Evolutionary conservation across 2,797 vertebrate genomes (phyloP), one percentile per base, ranked within the genome.

Genomic region (Pterois miles): DNA sequence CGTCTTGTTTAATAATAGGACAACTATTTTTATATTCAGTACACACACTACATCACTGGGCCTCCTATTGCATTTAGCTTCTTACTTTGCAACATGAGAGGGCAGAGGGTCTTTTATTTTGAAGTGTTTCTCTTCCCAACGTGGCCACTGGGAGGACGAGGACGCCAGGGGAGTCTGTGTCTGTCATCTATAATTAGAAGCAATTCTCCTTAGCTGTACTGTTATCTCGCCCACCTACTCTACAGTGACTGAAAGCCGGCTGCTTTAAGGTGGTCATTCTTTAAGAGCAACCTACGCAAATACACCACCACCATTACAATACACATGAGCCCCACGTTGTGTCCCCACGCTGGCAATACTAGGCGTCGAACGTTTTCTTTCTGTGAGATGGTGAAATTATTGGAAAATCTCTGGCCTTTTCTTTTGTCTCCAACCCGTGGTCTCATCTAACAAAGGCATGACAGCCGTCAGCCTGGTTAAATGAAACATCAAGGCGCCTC

Each of bases 401-500:
- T 33, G 22, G 16, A 76, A 76, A 86, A 65, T 27, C 29, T 36
- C 11, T 13, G 1, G 18, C 27, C 33, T 59, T 58, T 70, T 29
- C 34, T n/a, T 62, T 73, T 65, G 66, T 79, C 65, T 80, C 58
- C 40, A 22, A 58, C 68, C 48, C 13, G 31, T 22, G 73, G 74
- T 68, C 74, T 72, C 78, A 29, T 73, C 65, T 54, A 66, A 82
- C 59, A 70, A 74, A 77, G 74, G 62, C 74, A 11, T n/a, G 74
- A 81, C 62, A 52, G 87, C 79, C 59, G 60, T 84, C 83, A 89
- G 76, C 83, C 66, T 65, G 22, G 78, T 90, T 92, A 90, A 92
- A 92, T 92, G 85, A 93, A 94, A 92, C 85, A 89, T 93, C 90
- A 90, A 89, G 87, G 90, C 88, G 65, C 85, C 85, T 89, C 78